A percentile compares a stretch with the other conserved stretches of the same genome.
These are phyloP conservation scores for Arctia plantaginis DNA, from an alignment of 2,888 invertebrate species.

Conservation along the genomic window DNA sequence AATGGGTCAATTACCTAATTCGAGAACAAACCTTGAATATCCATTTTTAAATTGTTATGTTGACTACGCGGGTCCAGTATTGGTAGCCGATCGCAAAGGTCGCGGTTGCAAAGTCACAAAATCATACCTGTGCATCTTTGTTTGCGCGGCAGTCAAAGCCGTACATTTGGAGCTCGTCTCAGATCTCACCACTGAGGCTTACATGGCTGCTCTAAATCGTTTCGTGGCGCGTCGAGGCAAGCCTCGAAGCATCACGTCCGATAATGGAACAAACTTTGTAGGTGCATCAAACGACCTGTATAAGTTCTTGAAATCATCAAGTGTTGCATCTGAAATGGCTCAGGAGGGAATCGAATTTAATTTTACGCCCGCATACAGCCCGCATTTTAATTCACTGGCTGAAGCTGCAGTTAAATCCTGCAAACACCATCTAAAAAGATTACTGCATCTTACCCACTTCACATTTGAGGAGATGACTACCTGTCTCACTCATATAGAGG, in stretches of 20 bases:
- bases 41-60: too few species aligned
- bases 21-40: too few species aligned
- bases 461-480: conserved; percentile 25
- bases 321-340: conserved; percentile 8
- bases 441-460: conserved; percentile 17
- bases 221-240: conserved; percentile 27
- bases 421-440: conserved; percentile 16
- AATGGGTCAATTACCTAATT: too few species aligned
- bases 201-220: conserved; percentile 24
- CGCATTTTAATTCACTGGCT: conserved; percentile 18
- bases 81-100: too few species aligned
- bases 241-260: conserved; percentile 15
- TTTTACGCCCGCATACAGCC: conserved; percentile 17
- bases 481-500: conserved; percentile 22
- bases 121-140: too few species aligned
- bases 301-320: background rate
- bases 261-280: conserved; percentile 27
- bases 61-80: too few species aligned
- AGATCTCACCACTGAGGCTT: conserved; percentile 17
- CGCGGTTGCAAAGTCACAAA: too few species aligned
- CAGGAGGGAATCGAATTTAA: conserved; percentile 19
- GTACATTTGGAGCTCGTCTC: background rate
- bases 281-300: conserved; percentile 20
- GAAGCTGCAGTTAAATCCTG: conserved; percentile 17
- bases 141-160: too few species aligned